These are phyloP conservation scores for Porites evermanni DNA, from an alignment of 92 coral and sea anemone genomes.

Conservation along the genomic window DNA sequence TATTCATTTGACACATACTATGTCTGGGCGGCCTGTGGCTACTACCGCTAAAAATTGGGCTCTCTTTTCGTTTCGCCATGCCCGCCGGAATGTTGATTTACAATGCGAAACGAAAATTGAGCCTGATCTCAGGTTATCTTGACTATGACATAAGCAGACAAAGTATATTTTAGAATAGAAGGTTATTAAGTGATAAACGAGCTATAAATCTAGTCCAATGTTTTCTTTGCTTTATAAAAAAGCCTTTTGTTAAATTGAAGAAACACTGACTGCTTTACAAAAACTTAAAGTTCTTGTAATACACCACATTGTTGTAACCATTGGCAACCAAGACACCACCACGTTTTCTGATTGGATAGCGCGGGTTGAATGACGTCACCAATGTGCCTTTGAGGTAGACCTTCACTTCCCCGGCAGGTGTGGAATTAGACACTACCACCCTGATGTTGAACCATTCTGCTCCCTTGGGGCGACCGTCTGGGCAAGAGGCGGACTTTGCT, in stretches of 20 bases:
- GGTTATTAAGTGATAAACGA: no score
- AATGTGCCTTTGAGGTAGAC: slow-evolving; percentile 38
- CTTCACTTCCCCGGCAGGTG: slow-evolving; percentile 41
- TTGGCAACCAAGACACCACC: slow-evolving; percentile 84
- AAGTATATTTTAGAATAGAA: no score
- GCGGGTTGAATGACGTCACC: slow-evolving; percentile 51
- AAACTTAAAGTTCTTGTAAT: slow-evolving; percentile 48
- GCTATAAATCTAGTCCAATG: no score
- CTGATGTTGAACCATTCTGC: slow-evolving; percentile 59
- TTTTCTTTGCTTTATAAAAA: no score
- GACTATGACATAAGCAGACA: no score
- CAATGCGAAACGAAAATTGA: no score
- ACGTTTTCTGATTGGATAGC: slow-evolving; percentile 46
- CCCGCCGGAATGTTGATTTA: no score
- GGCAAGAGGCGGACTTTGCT: slow-evolving; percentile 41
- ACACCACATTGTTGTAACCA: slow-evolving; percentile 77
- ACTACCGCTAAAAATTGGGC: no score
- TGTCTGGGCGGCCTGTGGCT: no score
- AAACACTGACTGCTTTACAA: not conserved
- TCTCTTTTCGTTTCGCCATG: no score
- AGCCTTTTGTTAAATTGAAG: not conserved
- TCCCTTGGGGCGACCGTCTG: slow-evolving; percentile 66
- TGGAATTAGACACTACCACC: slow-evolving; percentile 36
- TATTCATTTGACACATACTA: no score
- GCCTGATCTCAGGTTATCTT: no score